Percentiles rank a stretch among this genome's conserved stretches.
phyloP scores from a whole-genome alignment of 2,113 vertebrate genomes.

The Collichthys lucidus region DNA sequence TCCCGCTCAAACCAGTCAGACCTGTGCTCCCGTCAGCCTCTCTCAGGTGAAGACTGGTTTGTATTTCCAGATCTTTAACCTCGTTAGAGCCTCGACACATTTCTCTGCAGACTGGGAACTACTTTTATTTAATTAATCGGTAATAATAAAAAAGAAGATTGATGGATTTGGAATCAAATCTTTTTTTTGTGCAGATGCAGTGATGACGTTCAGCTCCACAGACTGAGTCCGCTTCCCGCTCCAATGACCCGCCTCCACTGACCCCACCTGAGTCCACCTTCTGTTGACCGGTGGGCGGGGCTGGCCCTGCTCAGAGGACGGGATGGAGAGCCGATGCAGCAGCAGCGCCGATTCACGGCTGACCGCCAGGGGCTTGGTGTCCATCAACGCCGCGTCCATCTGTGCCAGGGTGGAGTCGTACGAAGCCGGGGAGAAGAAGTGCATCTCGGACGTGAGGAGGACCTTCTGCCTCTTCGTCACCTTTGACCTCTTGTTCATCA shows the following conservation, averaged over 20 bases:
- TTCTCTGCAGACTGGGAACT: too few species aligned
- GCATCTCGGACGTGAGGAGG: slow-evolving; percentile 96
- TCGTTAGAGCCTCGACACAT: too few species aligned
- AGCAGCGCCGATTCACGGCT: slow-evolving; percentile 86
- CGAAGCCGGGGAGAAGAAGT: slow-evolving; percentile 90
- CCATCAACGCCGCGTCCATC: slow-evolving; percentile 82
- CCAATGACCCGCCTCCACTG: slow-evolving; percentile 23
- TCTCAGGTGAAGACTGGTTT: too few species aligned
- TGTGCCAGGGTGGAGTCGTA: slow-evolving; percentile 89
- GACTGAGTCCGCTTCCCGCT: background rate
- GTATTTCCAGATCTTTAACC: too few species aligned
- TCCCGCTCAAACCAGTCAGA: background rate
- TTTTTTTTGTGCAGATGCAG: slow-evolving; percentile 35
- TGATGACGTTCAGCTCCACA: background rate
- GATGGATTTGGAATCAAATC: too few species aligned
- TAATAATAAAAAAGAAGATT: background rate
- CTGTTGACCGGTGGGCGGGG: slow-evolving; percentile 26
- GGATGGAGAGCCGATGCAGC: slow-evolving; percentile 85
- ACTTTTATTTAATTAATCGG: too few species aligned
- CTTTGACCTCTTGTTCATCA: slow-evolving; percentile 97
- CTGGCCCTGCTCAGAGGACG: slow-evolving; percentile 9
- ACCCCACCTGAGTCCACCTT: slow-evolving; percentile 1
- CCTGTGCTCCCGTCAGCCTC: background rate
- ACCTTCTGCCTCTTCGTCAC: slow-evolving; percentile 99
- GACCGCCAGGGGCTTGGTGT: slow-evolving; percentile 77